Percentiles rank a stretch among this genome's conserved stretches.
These are phyloP conservation scores for Drepana falcataria DNA, from an alignment of 2,888 invertebrate genomes.

Conservation along the genomic window DNA sequence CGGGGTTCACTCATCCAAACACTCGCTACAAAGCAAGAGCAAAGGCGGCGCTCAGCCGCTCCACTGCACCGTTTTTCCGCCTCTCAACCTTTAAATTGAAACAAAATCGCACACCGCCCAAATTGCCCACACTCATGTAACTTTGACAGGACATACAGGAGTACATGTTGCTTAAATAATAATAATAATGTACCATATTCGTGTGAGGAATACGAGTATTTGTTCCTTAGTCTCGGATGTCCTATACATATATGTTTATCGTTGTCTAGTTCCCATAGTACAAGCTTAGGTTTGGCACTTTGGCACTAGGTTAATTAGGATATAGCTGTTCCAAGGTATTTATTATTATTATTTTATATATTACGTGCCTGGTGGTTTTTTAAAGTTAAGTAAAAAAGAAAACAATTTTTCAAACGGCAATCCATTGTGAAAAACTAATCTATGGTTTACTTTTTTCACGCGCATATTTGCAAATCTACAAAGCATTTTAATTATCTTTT, in stretches of 20 bases:
- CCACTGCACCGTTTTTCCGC: slow-evolving; percentile 56
- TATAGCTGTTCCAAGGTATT: background rate
- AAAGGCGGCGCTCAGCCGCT: slow-evolving; percentile 48
- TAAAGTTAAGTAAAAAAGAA: too few species aligned
- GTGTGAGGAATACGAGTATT: too few species aligned
- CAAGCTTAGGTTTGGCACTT: too few species aligned
- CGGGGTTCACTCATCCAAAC: slow-evolving; percentile 53
- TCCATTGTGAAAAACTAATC: too few species aligned
- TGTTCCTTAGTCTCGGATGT: too few species aligned
- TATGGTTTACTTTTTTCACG: too few species aligned
- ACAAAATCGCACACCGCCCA: slow-evolving; percentile 49
- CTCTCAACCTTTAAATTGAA: slow-evolving; percentile 63
- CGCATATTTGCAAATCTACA: background rate
- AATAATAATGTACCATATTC: too few species aligned
- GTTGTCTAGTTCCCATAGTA: too few species aligned
- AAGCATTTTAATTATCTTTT: background rate
- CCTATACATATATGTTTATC: too few species aligned
- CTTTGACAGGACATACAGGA: background rate
- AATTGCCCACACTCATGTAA: slow-evolving; percentile 27
- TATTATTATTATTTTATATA: background rate
- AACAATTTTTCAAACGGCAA: too few species aligned
- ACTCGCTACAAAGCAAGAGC: slow-evolving; percentile 56
- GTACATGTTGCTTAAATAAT: too few species aligned
- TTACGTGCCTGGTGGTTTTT: too few species aligned
- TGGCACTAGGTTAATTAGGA: background rate